A percentile compares a stretch with the other conserved stretches of the same genome.
Evolutionary conservation across 37 sponge, comb jelly and placozoan genomes (phyloP).

Genomic region (Crambe crambe): DNA sequence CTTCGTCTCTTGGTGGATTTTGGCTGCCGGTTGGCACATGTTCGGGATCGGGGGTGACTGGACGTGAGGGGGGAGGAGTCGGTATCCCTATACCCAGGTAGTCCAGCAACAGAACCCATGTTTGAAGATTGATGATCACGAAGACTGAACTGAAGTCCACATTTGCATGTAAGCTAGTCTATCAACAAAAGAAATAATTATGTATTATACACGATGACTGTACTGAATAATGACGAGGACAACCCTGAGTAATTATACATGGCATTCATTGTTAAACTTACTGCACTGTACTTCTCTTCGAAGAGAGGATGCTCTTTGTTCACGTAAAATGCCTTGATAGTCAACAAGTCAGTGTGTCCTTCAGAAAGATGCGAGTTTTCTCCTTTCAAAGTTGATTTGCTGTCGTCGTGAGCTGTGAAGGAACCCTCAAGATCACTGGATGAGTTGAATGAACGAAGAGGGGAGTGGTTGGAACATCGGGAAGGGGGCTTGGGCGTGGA

Average conservation of each 20-base stretch:
- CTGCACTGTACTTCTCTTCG: constrained; percentile 50
- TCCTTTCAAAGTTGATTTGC: not conserved
- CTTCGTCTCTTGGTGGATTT: not conserved
- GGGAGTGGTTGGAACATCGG: constrained; percentile 22
- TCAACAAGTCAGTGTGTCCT: constrained; percentile 40
- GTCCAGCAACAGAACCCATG: constrained; percentile 95
- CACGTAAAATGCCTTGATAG: constrained; percentile 53
- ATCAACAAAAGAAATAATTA: not conserved
- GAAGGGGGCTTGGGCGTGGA: constrained; percentile 47
- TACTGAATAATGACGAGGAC: not conserved
- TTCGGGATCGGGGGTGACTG: not conserved
- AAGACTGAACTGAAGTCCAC: constrained; percentile 89
- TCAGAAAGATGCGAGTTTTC: constrained; percentile 12
- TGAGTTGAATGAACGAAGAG: constrained; percentile 58
- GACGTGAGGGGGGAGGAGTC: constrained; percentile 69
- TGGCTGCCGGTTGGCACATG: not conserved
- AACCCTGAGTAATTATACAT: no score
- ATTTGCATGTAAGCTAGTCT: constrained; percentile 23
- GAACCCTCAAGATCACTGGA: not conserved
- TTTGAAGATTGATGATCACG: constrained; percentile 90
- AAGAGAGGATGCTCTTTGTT: constrained; percentile 52
- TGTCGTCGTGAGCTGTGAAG: not conserved
- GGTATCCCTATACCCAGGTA: constrained; percentile 89
- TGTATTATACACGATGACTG: no score
- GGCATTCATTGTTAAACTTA: constrained; percentile 27